Conservation (phyloP, 2,113 vertebrate species). For the Myiagra hebetior region DNA sequence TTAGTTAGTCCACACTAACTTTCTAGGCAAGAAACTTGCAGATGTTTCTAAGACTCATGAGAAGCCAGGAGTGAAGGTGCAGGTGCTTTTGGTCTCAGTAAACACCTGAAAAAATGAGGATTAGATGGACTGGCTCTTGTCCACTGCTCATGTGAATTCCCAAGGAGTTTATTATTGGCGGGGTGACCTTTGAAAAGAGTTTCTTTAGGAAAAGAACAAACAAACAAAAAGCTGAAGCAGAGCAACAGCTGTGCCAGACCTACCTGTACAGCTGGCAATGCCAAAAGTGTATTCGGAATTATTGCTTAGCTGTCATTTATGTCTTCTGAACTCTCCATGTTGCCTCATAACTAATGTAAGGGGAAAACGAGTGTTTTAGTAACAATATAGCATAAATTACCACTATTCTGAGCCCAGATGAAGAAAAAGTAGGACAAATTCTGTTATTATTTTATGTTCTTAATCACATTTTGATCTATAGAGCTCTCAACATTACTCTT, state of each 20-base stretch:
- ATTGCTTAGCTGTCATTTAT: neutral
- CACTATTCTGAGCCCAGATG: neutral
- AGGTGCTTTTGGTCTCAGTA: neutral
- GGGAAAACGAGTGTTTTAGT: neutral
- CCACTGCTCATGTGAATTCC: neutral
- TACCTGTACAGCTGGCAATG: neutral
- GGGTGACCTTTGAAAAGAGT: neutral
- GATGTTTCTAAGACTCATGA: neutral
- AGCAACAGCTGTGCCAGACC: neutral
- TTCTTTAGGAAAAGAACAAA: neutral
- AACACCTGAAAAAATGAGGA: neutral
- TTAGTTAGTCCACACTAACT: neutral
- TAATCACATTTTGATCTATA: neutral
- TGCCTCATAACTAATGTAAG: neutral
- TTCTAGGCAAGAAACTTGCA: neutral
- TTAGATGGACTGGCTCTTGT: neutral
- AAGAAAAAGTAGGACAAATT: neutral
- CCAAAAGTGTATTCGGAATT: neutral
- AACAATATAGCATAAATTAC: neutral
- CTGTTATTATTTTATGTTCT: neutral
- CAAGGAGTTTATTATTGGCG: neutral
- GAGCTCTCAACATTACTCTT: neutral
- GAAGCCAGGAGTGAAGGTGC: neutral
- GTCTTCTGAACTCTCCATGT: neutral
- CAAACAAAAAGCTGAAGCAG: neutral